Evolutionary conservation across 2,797 vertebrate species (phyloP), one percentile per base, ranked within the genome.

Genomic region (Valencia hispanica): DNA sequence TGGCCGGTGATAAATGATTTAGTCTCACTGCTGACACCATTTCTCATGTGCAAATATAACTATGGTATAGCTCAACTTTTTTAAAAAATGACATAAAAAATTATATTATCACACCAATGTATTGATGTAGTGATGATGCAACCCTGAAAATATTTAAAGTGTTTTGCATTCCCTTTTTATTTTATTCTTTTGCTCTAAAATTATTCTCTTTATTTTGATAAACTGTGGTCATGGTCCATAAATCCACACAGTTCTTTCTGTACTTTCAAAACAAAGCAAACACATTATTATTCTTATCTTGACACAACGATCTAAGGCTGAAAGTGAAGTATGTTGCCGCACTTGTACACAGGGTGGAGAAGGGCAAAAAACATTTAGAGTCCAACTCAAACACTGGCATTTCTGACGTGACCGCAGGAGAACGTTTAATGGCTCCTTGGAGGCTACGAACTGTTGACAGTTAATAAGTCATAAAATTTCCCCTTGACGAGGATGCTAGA

Each of bases 1-100:
- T 96, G 97, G 96, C 96, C 95, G 94, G 96, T 97, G 97, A 98
- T 98, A 97, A 98, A 99, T 97, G 97, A 98, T 97, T 97, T 96
- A 95, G 96, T 95, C 94, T 95, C 95, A 93, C 95, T 90, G 75
- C 91, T 92, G 93, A 95, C 93, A 95, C 92, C 78, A 92, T 96
- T 97, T 94, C 94, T 95, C 95, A 94, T 95, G 94, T 93, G 88
- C 84, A 91, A 93, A 92, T 91, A 91, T 88, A 92, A 90, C 89
- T 85, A 79, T 78, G 82, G 88, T 90, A 87, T 84, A 89, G 83
- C 77, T 75, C 80, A 79, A 81, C 65, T 81, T 79, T 8, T 2
- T 48, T 36, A 4, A 51, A 68, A 69, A 45, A 45, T 75, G n/a
- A n/a, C n/a, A n/a, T n/a, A n/a, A n/a, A n/a, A 61, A 59, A 73